phyloP scores from a whole-genome alignment of 2,797 vertebrate genomes.

The Leptoclinus maculatus region DNA sequence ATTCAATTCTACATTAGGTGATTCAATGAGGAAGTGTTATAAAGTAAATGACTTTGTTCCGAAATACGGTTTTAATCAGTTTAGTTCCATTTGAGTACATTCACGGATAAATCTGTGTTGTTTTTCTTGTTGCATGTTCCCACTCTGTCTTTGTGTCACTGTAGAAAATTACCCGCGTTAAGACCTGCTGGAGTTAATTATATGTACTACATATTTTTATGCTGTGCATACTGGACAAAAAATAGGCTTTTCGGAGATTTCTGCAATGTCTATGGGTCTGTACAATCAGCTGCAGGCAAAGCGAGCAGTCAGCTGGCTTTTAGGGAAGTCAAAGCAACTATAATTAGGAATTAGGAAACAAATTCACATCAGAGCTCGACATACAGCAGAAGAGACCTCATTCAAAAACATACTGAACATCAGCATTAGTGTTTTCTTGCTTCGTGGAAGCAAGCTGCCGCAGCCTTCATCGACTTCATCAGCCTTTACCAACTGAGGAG shows the following conservation, averaged over 20 bases:
- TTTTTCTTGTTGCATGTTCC: conserved; percentile 50
- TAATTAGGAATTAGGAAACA: conserved; percentile 25
- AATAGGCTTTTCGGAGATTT: conserved; percentile 33
- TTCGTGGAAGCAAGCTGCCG: conserved; percentile 25
- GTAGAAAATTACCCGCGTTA: conserved; percentile 26
- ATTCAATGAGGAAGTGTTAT: conserved; percentile 72
- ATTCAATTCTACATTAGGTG: conserved; percentile 79
- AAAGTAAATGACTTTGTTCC: conserved; percentile 70
- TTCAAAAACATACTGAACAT: conserved; percentile 20
- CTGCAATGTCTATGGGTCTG: conserved; percentile 7
- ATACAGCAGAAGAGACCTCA: neutral
- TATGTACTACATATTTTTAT: conserved; percentile 13
- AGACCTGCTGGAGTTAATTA: conserved; percentile 7
- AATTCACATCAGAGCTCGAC: conserved; percentile 33
- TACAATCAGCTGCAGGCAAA: conserved; percentile 33
- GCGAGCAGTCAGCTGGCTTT: conserved; percentile 5
- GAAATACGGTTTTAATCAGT: conserved; percentile 72
- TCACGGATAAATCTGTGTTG: conserved; percentile 53
- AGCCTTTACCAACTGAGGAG: conserved; percentile 44
- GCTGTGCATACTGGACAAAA: conserved; percentile 10
- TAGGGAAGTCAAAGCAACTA: conserved; percentile 36
- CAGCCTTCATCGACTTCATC: conserved; percentile 56
- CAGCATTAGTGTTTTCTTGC: neutral
- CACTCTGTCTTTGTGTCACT: conserved; percentile 36
- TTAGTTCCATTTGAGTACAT: conserved; percentile 76